Conservation (phyloP, 1,140 invertebrate species). For the Hyphantria cunea region DNA sequence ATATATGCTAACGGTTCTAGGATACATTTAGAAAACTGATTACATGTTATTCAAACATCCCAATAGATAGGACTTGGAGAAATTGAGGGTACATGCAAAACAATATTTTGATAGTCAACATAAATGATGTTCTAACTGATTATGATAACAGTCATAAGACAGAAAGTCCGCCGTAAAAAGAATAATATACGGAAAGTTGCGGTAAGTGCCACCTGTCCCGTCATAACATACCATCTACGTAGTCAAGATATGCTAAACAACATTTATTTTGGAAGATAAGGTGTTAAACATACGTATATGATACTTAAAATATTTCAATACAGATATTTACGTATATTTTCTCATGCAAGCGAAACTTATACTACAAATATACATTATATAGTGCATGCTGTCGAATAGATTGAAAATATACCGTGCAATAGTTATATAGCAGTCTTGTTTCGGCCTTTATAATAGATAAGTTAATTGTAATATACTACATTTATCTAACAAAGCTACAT, state of each 20-base stretch:
- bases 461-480: slow-evolving; percentile 43
- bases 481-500: slow-evolving; percentile 29
- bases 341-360: slow-evolving; percentile 70
- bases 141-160: slow-evolving; percentile 25
- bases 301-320: slow-evolving; percentile 55
- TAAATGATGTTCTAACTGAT: slow-evolving; percentile 12
- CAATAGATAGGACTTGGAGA: slow-evolving; percentile 41
- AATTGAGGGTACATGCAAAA: slow-evolving; percentile 61
- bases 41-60: slow-evolving; percentile 27
- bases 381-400: slow-evolving; percentile 65
- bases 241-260: slow-evolving; percentile 63
- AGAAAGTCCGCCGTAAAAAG: slow-evolving; percentile 36
- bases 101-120: slow-evolving; percentile 30
- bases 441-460: slow-evolving; percentile 28
- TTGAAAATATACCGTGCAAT: slow-evolving; percentile 44
- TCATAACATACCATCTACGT: slow-evolving; percentile 47
- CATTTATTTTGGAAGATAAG: slow-evolving; percentile 81
- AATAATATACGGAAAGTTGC: slow-evolving; percentile 30
- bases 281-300: slow-evolving; percentile 54
- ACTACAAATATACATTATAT: slow-evolving; percentile 60
- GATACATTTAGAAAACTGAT: slow-evolving; percentile 45
- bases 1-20: slow-evolving; percentile 30
- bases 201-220: slow-evolving; percentile 47
- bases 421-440: slow-evolving; percentile 35
- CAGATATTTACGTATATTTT: slow-evolving; percentile 61